phyloP scores from a whole-genome alignment of 1,140 invertebrate species.

The Ruditapes philippinarum region DNA sequence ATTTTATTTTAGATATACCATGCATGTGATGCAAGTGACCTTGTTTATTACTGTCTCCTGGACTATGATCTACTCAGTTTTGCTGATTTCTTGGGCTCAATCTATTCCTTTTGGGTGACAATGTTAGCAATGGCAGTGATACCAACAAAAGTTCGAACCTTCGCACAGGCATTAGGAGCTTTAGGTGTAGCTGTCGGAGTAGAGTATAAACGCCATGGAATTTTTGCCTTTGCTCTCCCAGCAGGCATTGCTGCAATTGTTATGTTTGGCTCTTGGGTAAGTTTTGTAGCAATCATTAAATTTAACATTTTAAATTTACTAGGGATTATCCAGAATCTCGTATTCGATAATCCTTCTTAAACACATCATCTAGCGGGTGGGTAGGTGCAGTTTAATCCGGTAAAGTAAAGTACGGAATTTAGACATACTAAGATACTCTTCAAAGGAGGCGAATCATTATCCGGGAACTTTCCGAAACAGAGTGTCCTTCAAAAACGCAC shows the following conservation, averaged over 20 bases:
- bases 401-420: too few species aligned
- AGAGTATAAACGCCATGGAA: slow-evolving; percentile 93
- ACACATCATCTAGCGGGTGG: too few species aligned
- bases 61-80: slow-evolving; percentile 92
- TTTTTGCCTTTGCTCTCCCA: slow-evolving; percentile 93
- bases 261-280: slow-evolving; percentile 87
- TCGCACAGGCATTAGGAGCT: slow-evolving; percentile 93
- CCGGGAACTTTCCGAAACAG: too few species aligned
- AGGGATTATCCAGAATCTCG: too few species aligned
- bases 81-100: slow-evolving; percentile 96
- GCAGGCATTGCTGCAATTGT: slow-evolving; percentile 91
- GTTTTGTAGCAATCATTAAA: too few species aligned
- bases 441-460: too few species aligned
- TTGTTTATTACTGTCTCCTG: slow-evolving; percentile 86
- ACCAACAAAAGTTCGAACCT: slow-evolving; percentile 89
- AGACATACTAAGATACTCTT: too few species aligned
- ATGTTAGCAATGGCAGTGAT: slow-evolving; percentile 95
- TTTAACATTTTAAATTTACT: too few species aligned
- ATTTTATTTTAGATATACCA: slow-evolving; percentile 89
- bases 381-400: too few species aligned
- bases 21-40: slow-evolving; percentile 89
- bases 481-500: too few species aligned
- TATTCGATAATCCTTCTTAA: too few species aligned
- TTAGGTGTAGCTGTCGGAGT: slow-evolving; percentile 93
- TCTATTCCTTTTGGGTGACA: slow-evolving; percentile 96